Evolutionary conservation across 2,888 invertebrate genomes (phyloP).

Genomic region (Cheilosia impressa): DNA sequence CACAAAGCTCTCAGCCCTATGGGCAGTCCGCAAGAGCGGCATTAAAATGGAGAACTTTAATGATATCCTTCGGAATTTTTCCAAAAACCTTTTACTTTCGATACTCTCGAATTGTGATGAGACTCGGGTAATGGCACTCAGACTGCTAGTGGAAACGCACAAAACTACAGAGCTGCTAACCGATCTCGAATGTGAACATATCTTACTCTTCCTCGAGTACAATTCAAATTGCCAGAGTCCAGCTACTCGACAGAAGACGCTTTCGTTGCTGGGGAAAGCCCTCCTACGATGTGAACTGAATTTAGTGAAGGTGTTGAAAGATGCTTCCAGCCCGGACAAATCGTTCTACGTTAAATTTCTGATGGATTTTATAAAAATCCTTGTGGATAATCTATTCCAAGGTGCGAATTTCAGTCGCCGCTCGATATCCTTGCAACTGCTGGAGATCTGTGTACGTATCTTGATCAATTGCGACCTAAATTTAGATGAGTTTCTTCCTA

Average conservation of each 20-base stretch:
- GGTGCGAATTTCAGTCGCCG: conserved; percentile 88
- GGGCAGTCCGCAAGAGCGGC: conserved; percentile 84
- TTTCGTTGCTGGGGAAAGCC: conserved; percentile 88
- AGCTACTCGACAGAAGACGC: conserved; percentile 87
- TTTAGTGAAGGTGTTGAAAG: conserved; percentile 77
- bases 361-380: conserved; percentile 84
- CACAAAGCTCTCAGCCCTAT: conserved; percentile 82
- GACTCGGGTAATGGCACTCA: conserved; percentile 88
- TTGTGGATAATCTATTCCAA: conserved; percentile 85
- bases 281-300: conserved; percentile 85
- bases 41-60: conserved; percentile 76
- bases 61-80: conserved; percentile 84
- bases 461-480: conserved; percentile 82
- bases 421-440: conserved; percentile 85
- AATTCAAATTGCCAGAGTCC: conserved; percentile 89
- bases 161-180: conserved; percentile 89
- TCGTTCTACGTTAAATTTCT: conserved; percentile 84
- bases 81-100: conserved; percentile 84
- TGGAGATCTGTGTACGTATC: conserved; percentile 82
- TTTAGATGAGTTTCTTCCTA: conserved; percentile 81
- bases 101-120: conserved; percentile 84
- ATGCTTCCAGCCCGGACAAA: conserved; percentile 72
- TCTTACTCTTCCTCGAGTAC: conserved; percentile 87
- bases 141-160: conserved; percentile 89
- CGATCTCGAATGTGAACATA: conserved; percentile 86